Conservation (phyloP, 2,888 invertebrate genomes). For the Latheticus oryzae region DNA sequence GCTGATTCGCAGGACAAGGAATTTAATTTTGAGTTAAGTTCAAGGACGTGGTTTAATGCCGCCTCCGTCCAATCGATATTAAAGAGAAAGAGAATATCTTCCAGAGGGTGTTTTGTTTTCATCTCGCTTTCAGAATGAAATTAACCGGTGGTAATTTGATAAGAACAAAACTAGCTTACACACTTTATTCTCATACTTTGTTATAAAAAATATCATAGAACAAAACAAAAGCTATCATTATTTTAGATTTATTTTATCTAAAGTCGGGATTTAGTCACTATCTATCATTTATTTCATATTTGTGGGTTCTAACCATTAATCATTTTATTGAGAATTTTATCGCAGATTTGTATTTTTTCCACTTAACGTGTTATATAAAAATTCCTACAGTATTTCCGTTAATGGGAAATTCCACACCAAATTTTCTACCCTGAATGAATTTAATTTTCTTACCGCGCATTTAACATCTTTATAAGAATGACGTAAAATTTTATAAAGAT, state of each 20-base stretch:
- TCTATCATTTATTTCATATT: no score
- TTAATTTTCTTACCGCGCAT: no score
- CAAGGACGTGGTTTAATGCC: conserved; percentile 25
- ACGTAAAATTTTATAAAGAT: no score
- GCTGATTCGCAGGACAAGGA: conserved; percentile 21
- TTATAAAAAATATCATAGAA: no score
- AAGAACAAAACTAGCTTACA: no score
- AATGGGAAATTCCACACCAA: conserved; percentile 1
- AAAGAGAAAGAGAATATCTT: conserved; percentile 9
- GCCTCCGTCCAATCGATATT: conserved; percentile 26
- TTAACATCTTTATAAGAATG: no score
- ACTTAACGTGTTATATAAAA: conserved; percentile 1
- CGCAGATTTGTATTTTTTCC: conserved; percentile 2
- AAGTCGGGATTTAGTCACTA: no score
- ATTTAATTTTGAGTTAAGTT: conserved; percentile 29
- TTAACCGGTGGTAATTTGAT: neutral
- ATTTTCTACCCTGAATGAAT: no score
- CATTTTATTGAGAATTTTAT: conserved; percentile 11
- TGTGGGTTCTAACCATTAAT: no score
- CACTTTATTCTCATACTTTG: no score
- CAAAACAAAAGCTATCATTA: no score
- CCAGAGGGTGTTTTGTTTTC: conserved; percentile 5
- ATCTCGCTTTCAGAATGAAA: neutral
- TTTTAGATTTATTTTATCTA: no score
- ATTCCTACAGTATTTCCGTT: conserved; percentile 10